phyloP scores from a whole-genome alignment of 2,113 vertebrate genomes.

The Nothobranchius furzeri region DNA sequence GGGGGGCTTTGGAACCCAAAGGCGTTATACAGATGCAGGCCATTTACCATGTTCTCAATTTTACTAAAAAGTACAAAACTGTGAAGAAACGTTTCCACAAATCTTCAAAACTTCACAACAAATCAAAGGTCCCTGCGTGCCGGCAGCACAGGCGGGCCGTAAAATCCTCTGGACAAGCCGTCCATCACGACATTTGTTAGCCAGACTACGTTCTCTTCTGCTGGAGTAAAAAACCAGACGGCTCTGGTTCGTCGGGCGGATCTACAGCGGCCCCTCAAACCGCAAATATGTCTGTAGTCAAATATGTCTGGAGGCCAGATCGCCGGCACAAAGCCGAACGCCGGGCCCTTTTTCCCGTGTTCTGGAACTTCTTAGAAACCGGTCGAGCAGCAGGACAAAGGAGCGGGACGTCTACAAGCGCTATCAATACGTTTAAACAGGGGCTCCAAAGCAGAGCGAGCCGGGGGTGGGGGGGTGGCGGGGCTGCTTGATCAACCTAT shows the following conservation, averaged over 20 bases:
- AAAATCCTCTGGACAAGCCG: slow-evolving; percentile 77
- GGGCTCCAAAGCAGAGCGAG: slow-evolving; percentile 66
- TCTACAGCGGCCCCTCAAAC: slow-evolving; percentile 54
- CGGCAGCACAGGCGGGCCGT: slow-evolving; percentile 67
- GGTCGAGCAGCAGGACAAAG: slow-evolving; percentile 64
- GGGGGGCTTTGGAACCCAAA: too few relatives aligned
- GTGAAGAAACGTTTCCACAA: too few relatives aligned
- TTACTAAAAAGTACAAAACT: too few relatives aligned
- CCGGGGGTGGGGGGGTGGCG: slow-evolving; percentile 47
- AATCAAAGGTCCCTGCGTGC: slow-evolving; percentile 47
- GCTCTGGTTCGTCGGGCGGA: slow-evolving; percentile 61
- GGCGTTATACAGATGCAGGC: too few relatives aligned
- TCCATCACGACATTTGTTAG: slow-evolving; percentile 83
- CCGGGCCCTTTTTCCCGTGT: slow-evolving; percentile 43
- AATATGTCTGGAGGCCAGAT: slow-evolving; percentile 65
- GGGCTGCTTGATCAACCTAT: slow-evolving; percentile 76
- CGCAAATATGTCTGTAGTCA: slow-evolving; percentile 71
- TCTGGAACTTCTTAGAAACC: slow-evolving; percentile 69
- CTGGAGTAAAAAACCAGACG: slow-evolving; percentile 65
- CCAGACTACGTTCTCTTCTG: slow-evolving; percentile 79
- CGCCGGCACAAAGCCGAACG: slow-evolving; percentile 58
- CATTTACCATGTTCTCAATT: too few relatives aligned
- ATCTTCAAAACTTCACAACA: too few relatives aligned
- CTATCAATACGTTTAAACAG: slow-evolving; percentile 76
- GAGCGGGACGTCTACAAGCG: slow-evolving; percentile 61